Evolutionary conservation across 2,888 invertebrate genomes (phyloP), one percentile per base, ranked within the genome.

Genomic region (Netelia virgata): DNA sequence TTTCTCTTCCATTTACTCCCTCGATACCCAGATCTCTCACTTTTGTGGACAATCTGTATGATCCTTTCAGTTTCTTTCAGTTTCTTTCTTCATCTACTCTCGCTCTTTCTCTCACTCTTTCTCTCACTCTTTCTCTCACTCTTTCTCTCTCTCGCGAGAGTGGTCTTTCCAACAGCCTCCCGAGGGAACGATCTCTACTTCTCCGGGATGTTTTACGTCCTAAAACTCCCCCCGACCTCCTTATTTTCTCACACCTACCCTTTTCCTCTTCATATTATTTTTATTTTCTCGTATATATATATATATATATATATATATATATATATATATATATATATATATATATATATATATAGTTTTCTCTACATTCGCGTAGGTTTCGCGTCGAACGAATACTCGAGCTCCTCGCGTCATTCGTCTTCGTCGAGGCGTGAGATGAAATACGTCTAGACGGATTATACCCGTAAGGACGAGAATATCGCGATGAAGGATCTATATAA

Each of bases 371-470:
- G 10, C 57, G 66, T 23, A 18, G 6, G n/a, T 53, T 73, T 74
- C 57, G 68, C 53, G 11, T n/a, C 14, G 47, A 10, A 3, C 47
- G 47, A 14, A 47, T 0, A 5, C 23, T 16, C 61, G 68, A 6
- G 41, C 23, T 23, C 20, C 36, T 68, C 63, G 36, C 16, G 57
- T 79, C 70, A 55, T 75, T 41, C 75, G 18, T 79, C 75, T 75
- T 75, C 64, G 59, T 83, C 70, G 74, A 79, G 70, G 70, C 74
- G 63, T 66, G 53, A 79, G 75, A 83, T 83, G 64, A 83, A 50
- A 75, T 66, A 76, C 70, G 79, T 83, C 83, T 75, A 75, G 79
- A 66, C 79, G 79, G 75, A 75, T 83, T 70, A 83, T 64, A 68
- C 59, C 78, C 47, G 43, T 20, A n/a, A 18, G 57, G 47, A 47